phyloP scores from a whole-genome alignment of 1,140 invertebrate genomes.

The Drosophila sturtevanti region DNA sequence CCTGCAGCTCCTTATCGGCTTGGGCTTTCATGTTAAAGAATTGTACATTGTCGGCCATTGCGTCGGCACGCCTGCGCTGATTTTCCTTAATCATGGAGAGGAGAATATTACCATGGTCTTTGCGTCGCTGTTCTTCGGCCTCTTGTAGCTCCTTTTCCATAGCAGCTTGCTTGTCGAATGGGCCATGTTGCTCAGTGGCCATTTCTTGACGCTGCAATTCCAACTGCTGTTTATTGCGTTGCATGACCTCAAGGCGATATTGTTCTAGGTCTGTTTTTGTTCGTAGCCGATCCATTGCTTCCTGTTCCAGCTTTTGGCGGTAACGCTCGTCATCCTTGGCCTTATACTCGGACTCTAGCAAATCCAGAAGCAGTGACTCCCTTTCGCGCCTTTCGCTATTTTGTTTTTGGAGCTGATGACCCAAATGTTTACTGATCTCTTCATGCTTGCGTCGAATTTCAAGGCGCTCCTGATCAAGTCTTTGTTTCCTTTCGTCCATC shows the following conservation, averaged over 20 bases:
- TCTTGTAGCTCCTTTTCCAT: conserved; percentile 21
- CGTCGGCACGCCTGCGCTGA: conserved; percentile 54
- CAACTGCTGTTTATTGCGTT: conserved; percentile 33
- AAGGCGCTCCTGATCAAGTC: conserved; percentile 17
- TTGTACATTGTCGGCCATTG: conserved; percentile 50
- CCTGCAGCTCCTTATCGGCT: conserved; percentile 38
- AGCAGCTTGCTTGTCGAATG: background rate
- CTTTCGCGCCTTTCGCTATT: conserved; percentile 57
- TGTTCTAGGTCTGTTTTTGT: conserved; percentile 47
- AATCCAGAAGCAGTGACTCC: conserved; percentile 46
- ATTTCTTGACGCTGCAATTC: conserved; percentile 31
- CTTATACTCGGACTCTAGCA: conserved; percentile 65
- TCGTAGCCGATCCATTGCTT: conserved; percentile 43
- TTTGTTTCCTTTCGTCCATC: conserved; percentile 9
- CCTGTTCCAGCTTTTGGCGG: conserved; percentile 59
- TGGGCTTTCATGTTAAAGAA: conserved; percentile 59
- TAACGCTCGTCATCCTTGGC: conserved; percentile 60
- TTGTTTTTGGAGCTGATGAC: conserved; percentile 46
- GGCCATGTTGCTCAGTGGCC: background rate
- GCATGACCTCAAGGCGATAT: conserved; percentile 37
- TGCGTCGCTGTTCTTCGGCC: conserved; percentile 33
- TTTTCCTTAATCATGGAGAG: conserved; percentile 67
- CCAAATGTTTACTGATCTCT: conserved; percentile 49
- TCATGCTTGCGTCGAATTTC: conserved; percentile 38
- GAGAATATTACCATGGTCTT: conserved; percentile 45